Evolutionary conservation across 2,888 invertebrate species (phyloP), one percentile per base, ranked within the genome.

Genomic region (Hipparchia sbordonii): DNA sequence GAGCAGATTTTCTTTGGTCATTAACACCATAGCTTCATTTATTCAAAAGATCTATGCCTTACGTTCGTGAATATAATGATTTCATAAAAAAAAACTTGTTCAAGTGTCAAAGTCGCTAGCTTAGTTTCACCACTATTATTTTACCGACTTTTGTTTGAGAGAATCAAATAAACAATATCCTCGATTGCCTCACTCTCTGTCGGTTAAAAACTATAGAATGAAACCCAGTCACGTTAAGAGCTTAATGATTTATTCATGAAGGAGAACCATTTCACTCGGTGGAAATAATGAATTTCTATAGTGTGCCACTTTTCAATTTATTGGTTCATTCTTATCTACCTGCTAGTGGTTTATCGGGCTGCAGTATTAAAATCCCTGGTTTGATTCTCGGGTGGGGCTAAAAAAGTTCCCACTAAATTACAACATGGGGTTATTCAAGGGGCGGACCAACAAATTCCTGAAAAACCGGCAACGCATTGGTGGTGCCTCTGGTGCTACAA

Each of bases 161-260:
- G 4, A 60, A 60, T 39, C 10, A 60, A 60, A 59, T 9, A 23
- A 57, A 39, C 2, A 63, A 13, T 48, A 48, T 10, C 9, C 39
- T 39, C 33, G 12, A 67, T 12, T 23, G 13, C 45, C 3, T 7
- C 23, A 39, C 8, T 60, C 6, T 59, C n/a, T 23, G 33, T 23
- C 59, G 51, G 59, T 60, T 60, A 60, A 68, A 60, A 59, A 68
- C 68, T 68, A 68, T 68, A 60, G 48, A 68, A 68, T 59, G 56
- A 56, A 68, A 46, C 48, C 72, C 10, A 48, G 62, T 51, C 72
- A 72, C 72, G 72, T 68, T 68, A 68, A 63, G 48, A 65, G 63
- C 13, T 63, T 13, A 23, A 72, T 72, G 56, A 67, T 68, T 72
- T 56, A 72, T 72, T 67, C 72, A 72, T 68, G 48, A 59, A 54